Evolutionary conservation across 2,113 vertebrate species (phyloP).

Genomic region (Brachyhypopomus occidentalis): DNA sequence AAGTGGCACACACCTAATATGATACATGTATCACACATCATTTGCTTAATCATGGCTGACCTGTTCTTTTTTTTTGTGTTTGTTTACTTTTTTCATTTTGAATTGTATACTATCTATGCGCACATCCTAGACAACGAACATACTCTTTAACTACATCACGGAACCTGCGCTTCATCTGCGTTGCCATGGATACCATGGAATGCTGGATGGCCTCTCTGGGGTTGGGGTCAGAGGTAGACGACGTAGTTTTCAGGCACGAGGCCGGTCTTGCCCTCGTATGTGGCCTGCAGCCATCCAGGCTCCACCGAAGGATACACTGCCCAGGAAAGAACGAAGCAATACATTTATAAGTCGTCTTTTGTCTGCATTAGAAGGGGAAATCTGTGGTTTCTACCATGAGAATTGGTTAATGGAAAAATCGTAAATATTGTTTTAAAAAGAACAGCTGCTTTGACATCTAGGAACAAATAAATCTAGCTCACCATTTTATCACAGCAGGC

Average conservation of each 20-base stretch:
- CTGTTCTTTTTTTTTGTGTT: background rate
- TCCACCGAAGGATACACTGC: slow-evolving; percentile 91
- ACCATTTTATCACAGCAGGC: too few species aligned
- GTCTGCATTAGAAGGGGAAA: too few species aligned
- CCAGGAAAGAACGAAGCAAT: slow-evolving; percentile 30
- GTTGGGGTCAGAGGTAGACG: slow-evolving; percentile 83
- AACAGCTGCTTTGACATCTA: too few species aligned
- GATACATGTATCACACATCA: background rate
- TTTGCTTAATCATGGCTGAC: background rate
- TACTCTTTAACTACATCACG: background rate
- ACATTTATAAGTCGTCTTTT: background rate
- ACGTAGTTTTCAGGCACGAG: slow-evolving; percentile 94
- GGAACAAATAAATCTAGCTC: too few species aligned
- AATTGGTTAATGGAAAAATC: too few species aligned
- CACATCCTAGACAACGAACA: background rate
- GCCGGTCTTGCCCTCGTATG: slow-evolving; percentile 90
- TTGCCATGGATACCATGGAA: slow-evolving; percentile 95
- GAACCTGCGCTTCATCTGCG: slow-evolving; percentile 51
- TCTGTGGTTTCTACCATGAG: too few species aligned
- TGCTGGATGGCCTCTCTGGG: slow-evolving; percentile 65
- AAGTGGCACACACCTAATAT: background rate
- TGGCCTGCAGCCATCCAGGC: slow-evolving; percentile 95
- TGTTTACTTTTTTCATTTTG: background rate
- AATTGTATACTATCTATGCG: background rate
- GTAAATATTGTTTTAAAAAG: too few species aligned